Evolutionary conservation across 2,797 vertebrate species (phyloP), one percentile per base, ranked within the genome.

Genomic region (Spinus pinus): DNA sequence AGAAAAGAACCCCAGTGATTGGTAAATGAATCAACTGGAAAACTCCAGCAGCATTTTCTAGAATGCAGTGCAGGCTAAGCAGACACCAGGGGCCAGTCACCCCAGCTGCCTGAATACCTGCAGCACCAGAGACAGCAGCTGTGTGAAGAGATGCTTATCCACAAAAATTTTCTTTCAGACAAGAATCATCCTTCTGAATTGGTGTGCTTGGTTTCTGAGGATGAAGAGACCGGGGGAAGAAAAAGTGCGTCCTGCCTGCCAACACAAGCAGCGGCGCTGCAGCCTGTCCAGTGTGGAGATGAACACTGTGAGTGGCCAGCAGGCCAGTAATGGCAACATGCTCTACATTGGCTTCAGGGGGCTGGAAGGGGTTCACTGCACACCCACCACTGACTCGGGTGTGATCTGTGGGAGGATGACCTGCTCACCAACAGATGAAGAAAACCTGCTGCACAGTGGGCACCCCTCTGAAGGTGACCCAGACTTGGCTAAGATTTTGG

Each of bases 181-280:
- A 31, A 98, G 99, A 67, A 97, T 99, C 39, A 96, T 99, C 95
- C 98, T 99, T 21, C 98, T 99, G 93, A 98, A 99, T 95, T 99
- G 99, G 99, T 99, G 99, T 4, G 99, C 99, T 19, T 99, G 99
- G 99, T 99, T 99, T 93, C 98, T 99, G 96, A 98, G 99, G 47
- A 99, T 99, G 99, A 99, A 99, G 74, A 98, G 98, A 25, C 99
- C 99, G 0, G 99, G 99, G 6, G 99, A 99, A 95, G 98, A 98
- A 4, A 98, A 97, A 37, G 98, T 99, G 10, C 98, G 97, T 5
- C 97, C 98, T 0, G 98, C 98, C 41, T 99, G 99, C 75, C 98
- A 98, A 65, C 98, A 98, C 89, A 98, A 98, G 56, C 97, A 91
- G 46, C 97, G 97, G 0, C 98, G 98, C 19, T 98, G 98, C 80